phyloP scores from a whole-genome alignment of 2,888 invertebrate species.

The Arge pagana region DNA sequence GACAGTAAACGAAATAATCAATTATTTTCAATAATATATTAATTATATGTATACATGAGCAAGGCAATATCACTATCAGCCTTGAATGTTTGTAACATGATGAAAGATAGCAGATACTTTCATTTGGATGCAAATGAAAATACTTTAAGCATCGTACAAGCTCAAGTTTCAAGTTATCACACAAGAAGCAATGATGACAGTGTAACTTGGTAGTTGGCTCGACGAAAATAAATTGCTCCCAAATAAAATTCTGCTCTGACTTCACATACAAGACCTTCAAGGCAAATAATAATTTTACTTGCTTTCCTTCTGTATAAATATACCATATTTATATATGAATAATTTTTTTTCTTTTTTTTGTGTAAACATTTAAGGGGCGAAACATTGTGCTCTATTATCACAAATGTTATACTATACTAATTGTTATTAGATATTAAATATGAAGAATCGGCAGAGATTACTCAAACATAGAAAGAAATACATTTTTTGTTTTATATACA shows the following conservation, averaged over 20 bases:
- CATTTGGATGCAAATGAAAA: too few relatives aligned
- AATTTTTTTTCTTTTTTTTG: conserved; percentile 1
- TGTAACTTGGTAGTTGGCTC: too few relatives aligned
- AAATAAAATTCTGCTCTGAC: not conserved
- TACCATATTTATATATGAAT: conserved; percentile 5
- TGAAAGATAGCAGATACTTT: conserved; percentile 6
- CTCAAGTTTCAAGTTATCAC: too few relatives aligned
- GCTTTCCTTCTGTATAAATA: conserved; percentile 13
- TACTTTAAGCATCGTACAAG: too few relatives aligned
- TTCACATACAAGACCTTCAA: not conserved
- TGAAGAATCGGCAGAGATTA: conserved; percentile 14
- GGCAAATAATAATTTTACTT: not conserved
- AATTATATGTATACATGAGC: conserved; percentile 11
- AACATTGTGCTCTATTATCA: conserved; percentile 17
- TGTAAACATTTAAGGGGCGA: conserved; percentile 20
- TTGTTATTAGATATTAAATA: conserved; percentile 19
- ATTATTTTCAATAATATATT: conserved; percentile 21
- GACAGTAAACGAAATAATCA: conserved; percentile 13
- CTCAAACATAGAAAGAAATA: conserved; percentile 16
- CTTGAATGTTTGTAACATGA: not conserved
- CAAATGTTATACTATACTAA: conserved; percentile 18
- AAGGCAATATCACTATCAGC: conserved; percentile 3
- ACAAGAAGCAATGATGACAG: too few relatives aligned
- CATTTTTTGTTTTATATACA: conserved; percentile 20
- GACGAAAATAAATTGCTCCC: too few relatives aligned